Evolutionary conservation across 2,113 vertebrate genomes (phyloP), one percentile per base, ranked within the genome.

Genomic region (Promerops cafer): DNA sequence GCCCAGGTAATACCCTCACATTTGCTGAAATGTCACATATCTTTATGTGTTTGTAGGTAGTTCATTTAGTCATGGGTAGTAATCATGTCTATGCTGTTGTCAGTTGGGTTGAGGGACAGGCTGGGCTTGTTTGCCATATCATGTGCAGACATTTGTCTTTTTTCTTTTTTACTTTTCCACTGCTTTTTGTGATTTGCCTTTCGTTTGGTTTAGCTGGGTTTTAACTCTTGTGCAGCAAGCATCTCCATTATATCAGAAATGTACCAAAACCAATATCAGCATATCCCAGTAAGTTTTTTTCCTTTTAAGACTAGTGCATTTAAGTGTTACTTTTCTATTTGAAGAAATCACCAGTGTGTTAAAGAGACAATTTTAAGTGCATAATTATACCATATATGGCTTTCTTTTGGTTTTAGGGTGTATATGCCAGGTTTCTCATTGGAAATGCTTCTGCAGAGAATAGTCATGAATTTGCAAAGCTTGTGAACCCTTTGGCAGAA

Each of bases 361-460:
- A 23, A 60, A 45, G 28, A 81, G 52, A 75, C n/a, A 54, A n/a
- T 56, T 93, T 80, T 21, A 91, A 89, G 20, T 65, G 24, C 31
- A 13, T 83, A 30, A 44, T 80, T 87, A 20, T 35, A 65, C 23
- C 11, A 16, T 17, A 17, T 8, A 16, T 13, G 40, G 24, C 49
- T 11, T 89, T 39, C 52, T 90, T 52, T 94, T 91, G 49, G 7
- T 80, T 97, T 89, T 60, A 99, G 99, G 99, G 99, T 39, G 23
- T 99, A 26, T 99, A 99, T 87, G 98, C 98, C 47, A 98, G 99
- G 72, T 98, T 98, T 54, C 97, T 99, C 30, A 92, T 98, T 94
- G 99, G 99, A 91, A 99, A 99, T 96, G 98, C 99, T 94, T 98
- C 98, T 91, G 98, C 99, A 50, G 97, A 98, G 47, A 98, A 98